phyloP scores from a whole-genome alignment of 2,113 vertebrate species.

The Otis tarda region DNA sequence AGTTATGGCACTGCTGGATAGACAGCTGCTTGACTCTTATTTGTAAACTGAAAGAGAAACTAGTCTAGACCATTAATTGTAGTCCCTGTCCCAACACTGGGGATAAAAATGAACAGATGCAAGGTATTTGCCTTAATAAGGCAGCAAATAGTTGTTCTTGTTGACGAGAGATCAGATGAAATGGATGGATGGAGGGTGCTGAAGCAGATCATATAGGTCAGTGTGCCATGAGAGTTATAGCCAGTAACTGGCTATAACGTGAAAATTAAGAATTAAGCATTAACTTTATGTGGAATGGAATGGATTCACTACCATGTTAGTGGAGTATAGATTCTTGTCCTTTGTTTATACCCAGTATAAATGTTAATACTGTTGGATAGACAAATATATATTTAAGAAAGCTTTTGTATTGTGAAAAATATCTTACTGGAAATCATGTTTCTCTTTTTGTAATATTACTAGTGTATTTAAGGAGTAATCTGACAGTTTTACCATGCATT shows the following conservation, averaged over 20 bases:
- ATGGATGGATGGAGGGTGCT: background rate
- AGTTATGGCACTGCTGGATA: background rate
- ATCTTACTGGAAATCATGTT: background rate
- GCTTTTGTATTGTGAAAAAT: conserved; percentile 7
- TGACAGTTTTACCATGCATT: background rate
- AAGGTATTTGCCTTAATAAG: conserved; percentile 21
- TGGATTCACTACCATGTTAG: background rate
- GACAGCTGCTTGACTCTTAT: background rate
- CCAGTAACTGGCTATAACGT: background rate
- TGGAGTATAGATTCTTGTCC: background rate
- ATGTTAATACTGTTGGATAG: background rate
- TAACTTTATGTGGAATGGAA: background rate
- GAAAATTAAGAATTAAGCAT: background rate
- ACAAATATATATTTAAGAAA: background rate
- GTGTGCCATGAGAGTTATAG: rapidly evolving
- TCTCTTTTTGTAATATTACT: background rate
- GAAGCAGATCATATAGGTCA: background rate
- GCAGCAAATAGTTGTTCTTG: background rate
- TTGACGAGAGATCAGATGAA: background rate
- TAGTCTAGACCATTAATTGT: background rate
- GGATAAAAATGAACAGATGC: background rate
- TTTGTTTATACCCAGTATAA: background rate
- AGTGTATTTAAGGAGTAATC: conserved; percentile 6
- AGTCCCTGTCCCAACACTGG: background rate
- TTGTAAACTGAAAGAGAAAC: background rate